Evolutionary conservation across 2,113 vertebrate species (phyloP).

Genomic region (Proterorhinus semilunaris): DNA sequence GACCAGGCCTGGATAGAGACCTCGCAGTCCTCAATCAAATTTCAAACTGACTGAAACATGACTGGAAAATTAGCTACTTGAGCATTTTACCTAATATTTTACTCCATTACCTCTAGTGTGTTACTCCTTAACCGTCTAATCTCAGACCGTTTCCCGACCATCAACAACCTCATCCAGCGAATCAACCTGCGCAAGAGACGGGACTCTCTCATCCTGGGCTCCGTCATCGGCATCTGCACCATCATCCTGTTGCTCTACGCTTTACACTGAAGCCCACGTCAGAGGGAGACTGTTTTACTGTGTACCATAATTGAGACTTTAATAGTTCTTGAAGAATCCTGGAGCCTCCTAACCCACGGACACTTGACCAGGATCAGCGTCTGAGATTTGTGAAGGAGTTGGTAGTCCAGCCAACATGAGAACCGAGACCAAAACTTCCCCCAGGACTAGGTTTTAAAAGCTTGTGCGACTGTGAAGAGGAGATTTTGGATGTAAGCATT

Average conservation of each 20-base stretch:
- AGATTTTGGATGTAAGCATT: conserved; percentile 47
- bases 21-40: too few species aligned
- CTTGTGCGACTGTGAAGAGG: conserved; percentile 29
- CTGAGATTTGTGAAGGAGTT: conserved; percentile 57
- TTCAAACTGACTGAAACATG: too few species aligned
- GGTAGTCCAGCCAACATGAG: conserved; percentile 31
- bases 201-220: conserved; percentile 92
- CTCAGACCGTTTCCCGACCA: conserved; percentile 92
- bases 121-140: conserved; percentile 55
- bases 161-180: conserved; percentile 96
- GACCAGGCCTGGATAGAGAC: too few species aligned
- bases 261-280: conserved; percentile 83
- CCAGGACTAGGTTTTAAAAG: conserved; percentile 46
- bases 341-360: conserved; percentile 40
- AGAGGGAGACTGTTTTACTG: conserved; percentile 42
- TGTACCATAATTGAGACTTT: conserved; percentile 34
- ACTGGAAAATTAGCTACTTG: too few species aligned
- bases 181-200: conserved; percentile 95
- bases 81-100: not conserved
- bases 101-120: not conserved
- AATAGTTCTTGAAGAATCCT: conserved; percentile 42
- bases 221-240: conserved; percentile 90
- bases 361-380: conserved; percentile 58
- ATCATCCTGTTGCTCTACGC: conserved; percentile 92
- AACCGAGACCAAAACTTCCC: conserved; percentile 66